These are phyloP conservation scores for Archocentrus centrarchus DNA, from an alignment of 2,113 vertebrate species.

Conservation along the genomic window DNA sequence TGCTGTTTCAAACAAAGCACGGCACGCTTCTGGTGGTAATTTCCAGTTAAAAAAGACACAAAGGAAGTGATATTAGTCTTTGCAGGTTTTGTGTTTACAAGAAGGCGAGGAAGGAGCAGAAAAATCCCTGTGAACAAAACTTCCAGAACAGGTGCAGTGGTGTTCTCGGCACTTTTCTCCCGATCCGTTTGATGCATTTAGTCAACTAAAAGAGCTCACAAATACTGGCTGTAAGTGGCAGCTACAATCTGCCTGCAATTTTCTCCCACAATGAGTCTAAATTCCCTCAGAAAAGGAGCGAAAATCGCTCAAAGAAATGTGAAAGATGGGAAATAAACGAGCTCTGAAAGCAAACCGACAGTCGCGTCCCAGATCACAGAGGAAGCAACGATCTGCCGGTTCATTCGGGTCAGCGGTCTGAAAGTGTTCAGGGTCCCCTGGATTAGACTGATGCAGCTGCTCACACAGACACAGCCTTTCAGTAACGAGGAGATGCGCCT, in stretches of 20 bases:
- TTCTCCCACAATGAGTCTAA: not conserved
- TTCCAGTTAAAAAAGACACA: no score
- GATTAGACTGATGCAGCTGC: not conserved
- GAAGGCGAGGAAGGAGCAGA: not conserved
- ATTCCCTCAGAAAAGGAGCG: not conserved
- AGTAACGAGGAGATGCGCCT: not conserved
- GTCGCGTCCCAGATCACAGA: no score
- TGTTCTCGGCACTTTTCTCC: not conserved
- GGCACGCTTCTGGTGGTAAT: rapidly evolving
- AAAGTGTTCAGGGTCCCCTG: not conserved
- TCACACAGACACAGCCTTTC: not conserved
- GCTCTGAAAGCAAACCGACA: not conserved
- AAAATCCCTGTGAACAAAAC: not conserved
- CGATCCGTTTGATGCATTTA: no score
- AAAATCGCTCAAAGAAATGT: not conserved
- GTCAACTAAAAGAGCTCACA: no score
- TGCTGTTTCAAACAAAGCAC: not conserved
- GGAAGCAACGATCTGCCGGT: rapidly evolving
- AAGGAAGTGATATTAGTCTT: not conserved
- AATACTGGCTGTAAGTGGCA: no score
- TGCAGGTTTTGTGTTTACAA: not conserved
- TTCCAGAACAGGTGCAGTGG: not conserved
- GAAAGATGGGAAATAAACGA: no score
- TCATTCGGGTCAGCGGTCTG: not conserved
- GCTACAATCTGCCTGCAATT: rapidly evolving